Evolutionary conservation across 2,888 invertebrate genomes (phyloP), one percentile per base, ranked within the genome.

Genomic region (Thecophora atra): DNA sequence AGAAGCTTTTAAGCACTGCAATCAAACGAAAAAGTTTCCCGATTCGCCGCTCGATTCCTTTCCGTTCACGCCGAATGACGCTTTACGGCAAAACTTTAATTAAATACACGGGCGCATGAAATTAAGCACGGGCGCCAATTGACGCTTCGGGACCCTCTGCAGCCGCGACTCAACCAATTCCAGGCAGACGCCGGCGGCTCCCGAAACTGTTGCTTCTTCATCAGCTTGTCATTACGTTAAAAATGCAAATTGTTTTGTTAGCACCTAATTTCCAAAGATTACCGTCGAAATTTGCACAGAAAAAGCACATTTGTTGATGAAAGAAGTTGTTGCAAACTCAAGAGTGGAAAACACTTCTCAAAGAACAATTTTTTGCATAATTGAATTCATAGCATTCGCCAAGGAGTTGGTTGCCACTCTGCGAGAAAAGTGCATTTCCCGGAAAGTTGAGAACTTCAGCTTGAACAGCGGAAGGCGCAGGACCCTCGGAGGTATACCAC

Each of bases 161-260:
- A 47, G 63, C 63, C 21, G n/a, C 37, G 62, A 8, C 37, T 37
- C 58, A 17, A 26, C 63, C 44, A 11, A 24, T 6, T 24, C 37
- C 17, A 56, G 26, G 11, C 21, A 21, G 56, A 19, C 56, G 65
- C 24, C 51, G 58, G 15, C n/a, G 17, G 26, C 30, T 3, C 5
- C 68, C 44, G 63, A 28, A 74, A 76, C 74, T 76, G 75, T 75
- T 75, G 73, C 75, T 51, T 47, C n/a, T 66, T 71, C 66, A 52
- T 15, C 60, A n/a, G 28, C 58, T 37, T 70, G 77, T 77, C 80
- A 83, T 82, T 80, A 79, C 79, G 80, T 83, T 82, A 81, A 84
- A 79, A 81, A 83, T 84, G 85, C 80, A 83, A 83, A 83, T 84
- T 83, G 83, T 83, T 83, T 83, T 84, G 84, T 82, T 83, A 84